phyloP scores from a whole-genome alignment of 2,797 vertebrate genomes.

The Alcedo quadribrachys region DNA sequence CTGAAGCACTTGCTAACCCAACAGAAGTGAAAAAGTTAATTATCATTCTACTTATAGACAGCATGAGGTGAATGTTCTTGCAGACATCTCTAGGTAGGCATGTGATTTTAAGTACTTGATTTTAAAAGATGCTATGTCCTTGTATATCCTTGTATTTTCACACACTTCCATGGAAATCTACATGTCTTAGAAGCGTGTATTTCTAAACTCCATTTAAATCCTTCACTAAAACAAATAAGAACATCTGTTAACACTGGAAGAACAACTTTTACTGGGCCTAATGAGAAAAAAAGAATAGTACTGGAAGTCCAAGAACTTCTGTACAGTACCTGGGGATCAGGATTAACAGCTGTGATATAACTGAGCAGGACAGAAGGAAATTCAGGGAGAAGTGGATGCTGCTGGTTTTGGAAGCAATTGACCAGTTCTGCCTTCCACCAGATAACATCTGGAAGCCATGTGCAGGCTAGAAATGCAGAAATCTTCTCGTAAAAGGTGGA shows the following conservation, averaged over 20 bases:
- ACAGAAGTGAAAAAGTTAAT: neutral
- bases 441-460: constrained; percentile 45
- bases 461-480: constrained; percentile 71
- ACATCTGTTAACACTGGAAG: neutral
- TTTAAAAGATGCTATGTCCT: neutral
- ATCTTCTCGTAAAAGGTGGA: constrained; percentile 65
- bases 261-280: neutral
- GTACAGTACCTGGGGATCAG: constrained; percentile 67
- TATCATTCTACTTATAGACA: neutral
- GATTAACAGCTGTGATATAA: constrained; percentile 55
- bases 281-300: neutral
- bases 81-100: neutral
- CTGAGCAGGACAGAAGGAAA: constrained; percentile 71
- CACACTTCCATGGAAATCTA: neutral
- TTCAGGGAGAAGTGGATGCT: constrained; percentile 25
- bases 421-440: constrained; percentile 71
- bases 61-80: neutral
- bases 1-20: neutral
- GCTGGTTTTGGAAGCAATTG: constrained; percentile 45
- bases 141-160: neutral
- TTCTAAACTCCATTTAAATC: neutral
- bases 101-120: neutral
- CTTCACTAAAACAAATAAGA: neutral
- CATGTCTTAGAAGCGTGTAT: neutral
- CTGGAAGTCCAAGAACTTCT: neutral